Conservation (phyloP, 2,113 vertebrate genomes). For the Piaya cayana region DNA sequence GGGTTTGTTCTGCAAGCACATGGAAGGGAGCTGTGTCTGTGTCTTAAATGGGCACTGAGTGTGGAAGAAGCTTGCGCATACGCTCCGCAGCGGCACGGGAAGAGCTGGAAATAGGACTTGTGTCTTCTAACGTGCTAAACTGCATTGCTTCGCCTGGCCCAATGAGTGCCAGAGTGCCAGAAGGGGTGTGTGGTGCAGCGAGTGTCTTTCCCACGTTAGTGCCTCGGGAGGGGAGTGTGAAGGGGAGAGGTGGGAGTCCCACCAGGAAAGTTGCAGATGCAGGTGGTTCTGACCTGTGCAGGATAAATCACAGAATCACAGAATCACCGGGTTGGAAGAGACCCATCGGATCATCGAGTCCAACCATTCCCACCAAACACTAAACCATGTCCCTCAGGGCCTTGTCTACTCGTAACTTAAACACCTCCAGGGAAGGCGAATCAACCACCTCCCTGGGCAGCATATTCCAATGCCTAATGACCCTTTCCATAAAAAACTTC, state of each 20-base stretch:
- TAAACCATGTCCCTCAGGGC: too few species aligned
- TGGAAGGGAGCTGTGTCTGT: background rate
- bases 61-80: background rate
- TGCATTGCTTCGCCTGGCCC: background rate
- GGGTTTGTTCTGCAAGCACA: background rate
- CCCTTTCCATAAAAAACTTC: too few species aligned
- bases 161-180: background rate
- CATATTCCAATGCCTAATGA: too few species aligned
- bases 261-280: background rate
- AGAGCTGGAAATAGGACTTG: conserved; percentile 9
- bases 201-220: background rate
- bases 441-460: too few species aligned
- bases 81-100: background rate
- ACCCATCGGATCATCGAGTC: too few species aligned
- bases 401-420: too few species aligned
- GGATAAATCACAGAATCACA: too few species aligned
- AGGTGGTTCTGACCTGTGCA: background rate
- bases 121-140: background rate
- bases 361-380: too few species aligned
- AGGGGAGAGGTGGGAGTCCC: background rate
- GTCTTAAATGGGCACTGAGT: background rate
- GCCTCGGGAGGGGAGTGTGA: background rate
- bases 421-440: too few species aligned
- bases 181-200: background rate
- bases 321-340: too few species aligned